Percentiles rank a stretch among this genome's conserved stretches.
phyloP scores from a whole-genome alignment of 2,888 invertebrate species.

The Agapostemon virescens region DNA sequence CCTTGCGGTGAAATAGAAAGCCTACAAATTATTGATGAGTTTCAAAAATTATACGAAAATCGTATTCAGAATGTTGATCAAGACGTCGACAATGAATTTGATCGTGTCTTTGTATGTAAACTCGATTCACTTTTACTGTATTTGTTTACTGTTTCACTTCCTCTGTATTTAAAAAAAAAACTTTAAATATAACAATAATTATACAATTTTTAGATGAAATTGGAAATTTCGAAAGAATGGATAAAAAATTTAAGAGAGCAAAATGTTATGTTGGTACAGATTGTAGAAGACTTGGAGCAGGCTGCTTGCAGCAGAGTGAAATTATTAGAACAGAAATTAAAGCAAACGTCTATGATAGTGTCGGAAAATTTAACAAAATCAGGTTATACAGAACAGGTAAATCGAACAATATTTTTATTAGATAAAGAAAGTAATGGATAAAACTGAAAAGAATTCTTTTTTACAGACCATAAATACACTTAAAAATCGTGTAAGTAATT shows the following conservation, averaged over 20 bases:
- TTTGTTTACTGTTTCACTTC: background rate
- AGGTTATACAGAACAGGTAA: slow-evolving; percentile 72
- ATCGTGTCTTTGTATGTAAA: slow-evolving; percentile 67
- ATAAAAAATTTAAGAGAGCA: slow-evolving; percentile 86
- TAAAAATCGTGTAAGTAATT: slow-evolving; percentile 68
- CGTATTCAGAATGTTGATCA: slow-evolving; percentile 83
- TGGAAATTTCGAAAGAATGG: slow-evolving; percentile 85
- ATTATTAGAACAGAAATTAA: slow-evolving; percentile 82
- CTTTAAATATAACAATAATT: slow-evolving; percentile 2
- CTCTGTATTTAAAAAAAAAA: background rate
- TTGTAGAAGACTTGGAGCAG: slow-evolving; percentile 86
- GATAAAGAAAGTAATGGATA: background rate
- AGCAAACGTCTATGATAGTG: slow-evolving; percentile 79
- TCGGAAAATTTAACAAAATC: slow-evolving; percentile 72
- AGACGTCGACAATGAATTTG: slow-evolving; percentile 62
- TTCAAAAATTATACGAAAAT: slow-evolving; percentile 84
- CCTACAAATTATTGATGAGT: slow-evolving; percentile 82
- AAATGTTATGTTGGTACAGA: slow-evolving; percentile 85
- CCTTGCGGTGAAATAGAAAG: slow-evolving; percentile 70
- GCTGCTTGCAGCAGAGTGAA: slow-evolving; percentile 84
- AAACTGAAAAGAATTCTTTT: slow-evolving; percentile 8
- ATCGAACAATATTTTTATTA: background rate
- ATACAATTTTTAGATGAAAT: slow-evolving; percentile 83
- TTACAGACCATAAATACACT: slow-evolving; percentile 71
- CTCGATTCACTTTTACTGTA: background rate